phyloP scores from a whole-genome alignment of 1,140 invertebrate species.

The Conus ventricosus region DNA sequence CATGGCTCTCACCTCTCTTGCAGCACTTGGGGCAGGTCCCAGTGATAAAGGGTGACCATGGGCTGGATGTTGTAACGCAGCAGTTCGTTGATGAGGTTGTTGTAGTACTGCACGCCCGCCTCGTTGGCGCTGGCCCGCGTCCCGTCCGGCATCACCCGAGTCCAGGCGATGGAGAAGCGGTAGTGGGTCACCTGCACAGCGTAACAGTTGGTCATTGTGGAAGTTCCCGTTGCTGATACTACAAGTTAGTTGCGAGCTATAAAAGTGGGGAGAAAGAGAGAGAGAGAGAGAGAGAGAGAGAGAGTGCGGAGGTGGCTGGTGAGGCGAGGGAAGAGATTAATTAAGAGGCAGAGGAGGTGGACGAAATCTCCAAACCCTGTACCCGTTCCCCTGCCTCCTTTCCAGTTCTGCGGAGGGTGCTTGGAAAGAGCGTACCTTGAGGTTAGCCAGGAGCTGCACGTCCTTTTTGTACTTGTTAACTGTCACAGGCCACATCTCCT shows the following conservation, averaged over 20 bases:
- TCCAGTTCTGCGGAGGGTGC: too few species aligned
- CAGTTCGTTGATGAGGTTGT: slow-evolving; percentile 67
- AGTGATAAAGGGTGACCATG: slow-evolving; percentile 78
- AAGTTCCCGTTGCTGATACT: too few species aligned
- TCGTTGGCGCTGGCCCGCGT: slow-evolving; percentile 52
- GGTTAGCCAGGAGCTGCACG: slow-evolving; percentile 77
- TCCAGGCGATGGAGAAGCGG: slow-evolving; percentile 71
- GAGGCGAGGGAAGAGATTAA: too few species aligned
- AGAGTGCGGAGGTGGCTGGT: too few species aligned
- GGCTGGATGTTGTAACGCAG: slow-evolving; percentile 59
- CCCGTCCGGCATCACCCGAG: slow-evolving; percentile 66
- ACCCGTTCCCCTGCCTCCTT: too few species aligned
- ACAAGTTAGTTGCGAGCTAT: too few species aligned
- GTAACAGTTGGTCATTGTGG: too few species aligned
- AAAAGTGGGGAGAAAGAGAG: too few species aligned
- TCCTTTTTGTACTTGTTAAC: slow-evolving; percentile 83
- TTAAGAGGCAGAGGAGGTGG: too few species aligned
- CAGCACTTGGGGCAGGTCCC: slow-evolving; percentile 75
- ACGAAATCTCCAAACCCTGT: too few species aligned
- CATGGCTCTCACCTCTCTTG: slow-evolving; percentile 46
- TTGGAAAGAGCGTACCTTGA: slow-evolving; percentile 65
- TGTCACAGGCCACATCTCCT: slow-evolving; percentile 83
- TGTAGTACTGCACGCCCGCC: slow-evolving; percentile 67
- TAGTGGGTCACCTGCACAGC: slow-evolving; percentile 63
- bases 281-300: too few species aligned